Conservation (phyloP, 2,888 invertebrate species). For the Xylota segnis region DNA sequence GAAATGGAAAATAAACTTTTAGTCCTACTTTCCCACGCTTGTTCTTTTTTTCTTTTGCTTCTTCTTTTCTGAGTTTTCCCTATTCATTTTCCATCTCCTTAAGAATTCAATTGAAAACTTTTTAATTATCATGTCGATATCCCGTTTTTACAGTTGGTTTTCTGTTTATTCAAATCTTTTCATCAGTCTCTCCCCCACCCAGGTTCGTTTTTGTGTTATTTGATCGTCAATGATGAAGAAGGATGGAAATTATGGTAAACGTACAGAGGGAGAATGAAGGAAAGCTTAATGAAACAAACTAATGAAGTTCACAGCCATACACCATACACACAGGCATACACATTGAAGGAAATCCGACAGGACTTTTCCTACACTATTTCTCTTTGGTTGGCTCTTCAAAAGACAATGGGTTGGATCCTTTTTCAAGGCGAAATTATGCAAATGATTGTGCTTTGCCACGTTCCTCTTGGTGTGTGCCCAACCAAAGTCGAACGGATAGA, state of each 20-base stretch:
- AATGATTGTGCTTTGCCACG: slow-evolving; percentile 58
- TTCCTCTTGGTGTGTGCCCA: slow-evolving; percentile 19
- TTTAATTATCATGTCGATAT: slow-evolving; percentile 73
- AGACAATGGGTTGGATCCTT: slow-evolving; percentile 25
- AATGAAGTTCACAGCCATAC: slow-evolving; percentile 34
- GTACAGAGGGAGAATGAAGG: slow-evolving; percentile 21
- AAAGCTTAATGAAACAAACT: slow-evolving; percentile 53
- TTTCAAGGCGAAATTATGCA: slow-evolving; percentile 49
- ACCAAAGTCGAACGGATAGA: slow-evolving; percentile 25
- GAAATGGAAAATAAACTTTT: slow-evolving; percentile 72
- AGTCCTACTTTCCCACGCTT: background rate
- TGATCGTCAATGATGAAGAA: slow-evolving; percentile 26
- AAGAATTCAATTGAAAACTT: slow-evolving; percentile 73
- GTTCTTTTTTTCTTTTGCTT: too few relatives aligned
- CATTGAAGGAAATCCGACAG: slow-evolving; percentile 17
- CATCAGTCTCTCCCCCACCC: background rate
- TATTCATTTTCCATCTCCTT: slow-evolving; percentile 46
- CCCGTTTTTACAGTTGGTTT: slow-evolving; percentile 35
- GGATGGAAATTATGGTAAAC: slow-evolving; percentile 8
- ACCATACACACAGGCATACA: too few relatives aligned
- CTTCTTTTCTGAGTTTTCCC: slow-evolving; percentile 34
- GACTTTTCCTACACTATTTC: background rate
- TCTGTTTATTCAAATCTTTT: slow-evolving; percentile 33
- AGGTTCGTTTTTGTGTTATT: background rate
- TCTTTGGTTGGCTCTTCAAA: background rate